Conservation (phyloP, 2,113 vertebrate species). For the Bothrops jararaca region DNA sequence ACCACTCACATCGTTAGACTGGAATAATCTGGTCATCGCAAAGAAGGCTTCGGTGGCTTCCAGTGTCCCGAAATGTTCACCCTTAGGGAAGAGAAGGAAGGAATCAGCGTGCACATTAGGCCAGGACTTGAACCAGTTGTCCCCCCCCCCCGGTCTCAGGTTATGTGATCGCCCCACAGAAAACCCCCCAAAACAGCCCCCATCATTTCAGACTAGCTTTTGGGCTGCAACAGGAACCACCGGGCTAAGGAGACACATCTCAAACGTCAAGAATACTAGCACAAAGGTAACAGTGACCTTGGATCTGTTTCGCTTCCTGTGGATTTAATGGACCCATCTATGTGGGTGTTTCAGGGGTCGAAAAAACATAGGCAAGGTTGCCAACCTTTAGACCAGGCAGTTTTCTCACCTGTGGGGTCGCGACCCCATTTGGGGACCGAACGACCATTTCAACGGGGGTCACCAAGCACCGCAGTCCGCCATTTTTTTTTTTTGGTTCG, state of each 20-base stretch:
- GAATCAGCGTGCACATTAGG: background rate
- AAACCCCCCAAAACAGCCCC: background rate
- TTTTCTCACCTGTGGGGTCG: too few species aligned
- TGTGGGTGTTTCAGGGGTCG: background rate
- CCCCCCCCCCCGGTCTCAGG: background rate
- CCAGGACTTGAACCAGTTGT: background rate
- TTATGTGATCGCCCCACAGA: fast-evolving
- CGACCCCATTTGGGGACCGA: too few species aligned
- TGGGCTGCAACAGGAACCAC: too few species aligned
- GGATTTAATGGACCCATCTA: fast-evolving
- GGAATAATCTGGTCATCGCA: constrained; percentile 96
- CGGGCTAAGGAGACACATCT: background rate
- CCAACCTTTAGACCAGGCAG: too few species aligned
- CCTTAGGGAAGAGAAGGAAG: constrained; percentile 70
- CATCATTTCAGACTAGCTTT: background rate
- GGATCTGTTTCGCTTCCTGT: background rate
- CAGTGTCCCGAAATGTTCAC: constrained; percentile 93
- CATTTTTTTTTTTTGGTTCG: too few species aligned
- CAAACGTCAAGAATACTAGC: background rate
- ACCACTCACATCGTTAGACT: constrained; percentile 91
- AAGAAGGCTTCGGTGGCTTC: constrained; percentile 98
- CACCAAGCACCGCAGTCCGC: too few species aligned
- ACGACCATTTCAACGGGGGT: too few species aligned
- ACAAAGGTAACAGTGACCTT: background rate
- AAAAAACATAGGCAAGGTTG: background rate